Evolutionary conservation across 2,888 invertebrate genomes (phyloP), one percentile per base, ranked within the genome.

Genomic region (Tetramorium bicarinatum): DNA sequence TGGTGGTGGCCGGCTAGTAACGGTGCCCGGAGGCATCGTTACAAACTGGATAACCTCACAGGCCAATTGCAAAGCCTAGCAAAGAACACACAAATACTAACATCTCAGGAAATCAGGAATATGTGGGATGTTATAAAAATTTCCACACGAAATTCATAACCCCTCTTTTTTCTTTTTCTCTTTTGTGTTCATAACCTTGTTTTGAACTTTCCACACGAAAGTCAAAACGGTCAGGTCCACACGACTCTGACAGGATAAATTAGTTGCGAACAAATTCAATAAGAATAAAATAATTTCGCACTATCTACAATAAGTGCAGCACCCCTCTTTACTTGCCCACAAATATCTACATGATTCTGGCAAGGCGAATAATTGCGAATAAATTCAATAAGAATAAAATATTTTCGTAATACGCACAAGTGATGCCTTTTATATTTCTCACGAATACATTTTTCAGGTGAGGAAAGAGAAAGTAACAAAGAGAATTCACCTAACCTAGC

Each of bases 41-140:
- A 29, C 74, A 59, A 74, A 29, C 15, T 74, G 18, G 59, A 74
- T 74, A 74, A 74, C 74, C 59, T 74, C 25, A 18, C 74, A 3
- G 29, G 18, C 3, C 54, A 54, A 3, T 21, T 49, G 6, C 3
- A 18, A 6, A 3, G 15, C 2, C 3, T 66, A 7, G 49, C 15
- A 18, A 49, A 18, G 49, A 15, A 49, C 49, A 7, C 44, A 49
- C 18, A 49, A 49, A 18, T 7, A 49, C 2, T 2, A 49, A 25
- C 66, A 66, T 2, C 49, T 49, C 49, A 49, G 49, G 18, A 49
- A 18, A 49, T 18, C 15, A 18, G 1, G 6, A 18, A 18, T 49
- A 18, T 0, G 7, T 49, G 1, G 18, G 6, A 49, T 15, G 49
- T 54, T 21, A 54, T 54, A 9, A 54, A 54, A 21, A n/a, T 54